phyloP scores from a whole-genome alignment of 2,888 invertebrate species.

The Brachyptera putata region DNA sequence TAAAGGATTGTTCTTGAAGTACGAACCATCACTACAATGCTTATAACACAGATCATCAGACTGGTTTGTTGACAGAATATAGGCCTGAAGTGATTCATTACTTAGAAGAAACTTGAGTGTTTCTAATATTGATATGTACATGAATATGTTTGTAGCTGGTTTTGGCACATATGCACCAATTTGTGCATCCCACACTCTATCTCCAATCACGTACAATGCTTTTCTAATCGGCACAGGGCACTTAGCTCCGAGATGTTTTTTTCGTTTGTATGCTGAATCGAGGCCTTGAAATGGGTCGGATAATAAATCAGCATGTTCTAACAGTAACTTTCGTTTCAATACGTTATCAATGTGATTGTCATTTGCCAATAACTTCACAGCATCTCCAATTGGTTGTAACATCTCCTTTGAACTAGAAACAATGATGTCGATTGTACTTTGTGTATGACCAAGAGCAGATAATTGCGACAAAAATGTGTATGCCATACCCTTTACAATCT shows the following conservation, averaged over 20 bases:
- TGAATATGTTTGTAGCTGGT: constrained; percentile 15
- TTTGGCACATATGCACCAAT: neutral
- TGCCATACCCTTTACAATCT: no score
- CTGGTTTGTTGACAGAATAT: neutral
- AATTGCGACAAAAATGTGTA: no score
- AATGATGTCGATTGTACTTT: no score
- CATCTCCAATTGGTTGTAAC: no score
- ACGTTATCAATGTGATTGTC: no score
- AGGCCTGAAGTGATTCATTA: neutral
- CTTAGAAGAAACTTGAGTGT: constrained; percentile 17
- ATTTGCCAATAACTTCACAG: no score
- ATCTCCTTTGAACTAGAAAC: no score
- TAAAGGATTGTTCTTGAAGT: neutral
- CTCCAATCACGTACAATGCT: neutral
- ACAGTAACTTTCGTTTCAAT: no score
- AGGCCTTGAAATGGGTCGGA: neutral
- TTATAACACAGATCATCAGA: neutral
- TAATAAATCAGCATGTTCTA: neutral
- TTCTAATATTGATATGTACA: constrained; percentile 26
- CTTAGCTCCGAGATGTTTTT: neutral
- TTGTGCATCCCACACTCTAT: neutral
- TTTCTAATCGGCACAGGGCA: neutral
- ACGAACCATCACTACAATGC: neutral
- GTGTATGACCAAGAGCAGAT: no score
- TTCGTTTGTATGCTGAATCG: neutral